Evolutionary conservation across 2,113 vertebrate genomes (phyloP), one percentile per base, ranked within the genome.

Genomic region (Corythornis vintsioides): DNA sequence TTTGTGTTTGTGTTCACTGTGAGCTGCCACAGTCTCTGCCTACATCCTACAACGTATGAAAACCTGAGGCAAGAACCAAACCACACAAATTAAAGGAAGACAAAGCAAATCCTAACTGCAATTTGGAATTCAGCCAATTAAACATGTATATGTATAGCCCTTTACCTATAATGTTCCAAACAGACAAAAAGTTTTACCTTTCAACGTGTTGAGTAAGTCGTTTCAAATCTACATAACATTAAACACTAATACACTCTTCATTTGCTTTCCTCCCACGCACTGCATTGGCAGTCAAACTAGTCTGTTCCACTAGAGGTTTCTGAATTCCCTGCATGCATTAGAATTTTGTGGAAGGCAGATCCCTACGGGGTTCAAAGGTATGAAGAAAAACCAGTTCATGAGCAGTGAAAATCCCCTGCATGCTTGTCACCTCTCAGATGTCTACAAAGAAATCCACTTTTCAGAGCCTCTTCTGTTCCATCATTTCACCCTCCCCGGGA

Each of bases 121-220:
- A 47, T 91, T 93, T 93, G 74, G 59, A 93, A 78, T 85, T 78
- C 67, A 70, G 87, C 45, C 91, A 94, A 71, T 82, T 77, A 86
- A 45, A 83, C 61, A 35, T 17, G 33, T 82, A 79, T 89, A 86
- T 0, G 6, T 70, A 83, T 28, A 86, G 86, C 82, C 88, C 85
- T 94, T 96, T 83, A 86, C 85, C 79, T 95, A 76, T 64, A 94
- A 96, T 90, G 82, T 93, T 95, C 86, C 90, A 96, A 95, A 97
- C 75, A 96, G 92, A 83, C 83, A 96, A 93, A 93, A 95, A 61
- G 19, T 76, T 80, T 45, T 10, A 64, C 67, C 47, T 75, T 81
- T 47, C 71, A 82, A 56, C 1, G 3, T 48, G 42, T 47, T 80
- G 48, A 35, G 13, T 18, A 85, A 77, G 48, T 63, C 0, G 2